Conservation (phyloP, 2,888 invertebrate species). For the Tipula lateralis region DNA sequence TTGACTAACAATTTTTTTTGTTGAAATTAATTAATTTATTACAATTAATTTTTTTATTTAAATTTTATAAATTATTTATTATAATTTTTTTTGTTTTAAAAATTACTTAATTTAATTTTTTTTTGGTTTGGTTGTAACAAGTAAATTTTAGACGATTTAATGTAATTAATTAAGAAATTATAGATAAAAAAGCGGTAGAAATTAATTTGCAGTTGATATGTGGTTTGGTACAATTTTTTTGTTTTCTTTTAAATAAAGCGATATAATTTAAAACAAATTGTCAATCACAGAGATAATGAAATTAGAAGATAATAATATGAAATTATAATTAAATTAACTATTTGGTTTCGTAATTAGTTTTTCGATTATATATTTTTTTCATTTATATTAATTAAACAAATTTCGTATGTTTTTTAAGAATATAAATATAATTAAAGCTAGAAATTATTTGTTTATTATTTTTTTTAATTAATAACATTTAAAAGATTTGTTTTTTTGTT, state of each 20-base stretch:
- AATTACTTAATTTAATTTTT: not conserved
- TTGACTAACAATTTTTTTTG: not conserved
- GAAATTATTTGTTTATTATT: not conserved
- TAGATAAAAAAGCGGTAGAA: not conserved
- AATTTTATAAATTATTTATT: not conserved
- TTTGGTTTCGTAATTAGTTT: not conserved
- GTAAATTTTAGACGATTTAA: not conserved
- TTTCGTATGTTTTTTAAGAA: conserved; percentile 2
- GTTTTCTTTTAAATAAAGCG: not conserved
- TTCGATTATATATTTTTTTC: not conserved
- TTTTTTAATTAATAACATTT: conserved; percentile 7
- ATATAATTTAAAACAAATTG: not conserved
- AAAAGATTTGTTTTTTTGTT: not conserved
- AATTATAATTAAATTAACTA: not conserved
- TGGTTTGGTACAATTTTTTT: not conserved
- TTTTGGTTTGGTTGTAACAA: not conserved
- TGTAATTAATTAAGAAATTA: not conserved
- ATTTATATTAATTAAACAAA: not conserved
- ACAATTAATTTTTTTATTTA: not conserved
- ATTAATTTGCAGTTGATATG: not conserved
- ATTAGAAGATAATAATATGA: too few relatives aligned
- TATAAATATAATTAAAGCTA: not conserved
- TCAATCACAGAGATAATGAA: too few relatives aligned
- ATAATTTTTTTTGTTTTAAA: not conserved
- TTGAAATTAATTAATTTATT: not conserved